Evolutionary conservation across 2,797 vertebrate species (phyloP), one percentile per base, ranked within the genome.

Genomic region (Bradypodion ventrale): DNA sequence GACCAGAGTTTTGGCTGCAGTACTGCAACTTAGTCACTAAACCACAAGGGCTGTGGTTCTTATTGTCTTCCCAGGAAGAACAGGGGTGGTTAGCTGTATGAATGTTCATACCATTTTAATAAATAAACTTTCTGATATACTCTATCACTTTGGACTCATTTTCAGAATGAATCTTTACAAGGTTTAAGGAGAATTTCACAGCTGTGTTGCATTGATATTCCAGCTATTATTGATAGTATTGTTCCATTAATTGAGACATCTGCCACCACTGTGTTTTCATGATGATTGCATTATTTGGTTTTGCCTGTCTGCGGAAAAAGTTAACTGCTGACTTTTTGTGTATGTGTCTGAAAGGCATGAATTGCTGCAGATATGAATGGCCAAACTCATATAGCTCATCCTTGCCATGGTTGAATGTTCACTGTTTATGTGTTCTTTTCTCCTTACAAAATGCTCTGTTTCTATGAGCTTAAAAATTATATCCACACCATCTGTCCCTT

Each of bases 361-460:
- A 83, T 89, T 93, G 89, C 87, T 90, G 78, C 83, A 66, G 84
- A 65, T 44, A 42, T 35, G 68, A 86, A 65, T 88, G 77, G 19
- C 68, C 35, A 56, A 87, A 81, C 46, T 87, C 84, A 81, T 82
- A 87, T 32, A 88, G 35, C 75, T 40, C 62, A 78, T 82, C 76
- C 25, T 46, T 82, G 60, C 21, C 15, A 76, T 83, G 63, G 29
- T 72, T 89, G 89, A 86, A 75, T 86, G 59, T 63, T 85, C 83
- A 49, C 21, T 83, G 59, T 35, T 5, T 84, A 21, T 84, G 19
- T 5, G 56, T 84, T 52, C 19, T 78, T 88, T 46, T 9, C 8
- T 7, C 15, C 80, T 87, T 86, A 78, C 68, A 59, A 84, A 78
- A 88, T 81, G 29, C 19, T 86, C 12, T 68, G 19, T 84, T 89